Evolutionary conservation across 1,140 invertebrate genomes (phyloP), one percentile per base, ranked within the genome.

Genomic region (Ips typographus): DNA sequence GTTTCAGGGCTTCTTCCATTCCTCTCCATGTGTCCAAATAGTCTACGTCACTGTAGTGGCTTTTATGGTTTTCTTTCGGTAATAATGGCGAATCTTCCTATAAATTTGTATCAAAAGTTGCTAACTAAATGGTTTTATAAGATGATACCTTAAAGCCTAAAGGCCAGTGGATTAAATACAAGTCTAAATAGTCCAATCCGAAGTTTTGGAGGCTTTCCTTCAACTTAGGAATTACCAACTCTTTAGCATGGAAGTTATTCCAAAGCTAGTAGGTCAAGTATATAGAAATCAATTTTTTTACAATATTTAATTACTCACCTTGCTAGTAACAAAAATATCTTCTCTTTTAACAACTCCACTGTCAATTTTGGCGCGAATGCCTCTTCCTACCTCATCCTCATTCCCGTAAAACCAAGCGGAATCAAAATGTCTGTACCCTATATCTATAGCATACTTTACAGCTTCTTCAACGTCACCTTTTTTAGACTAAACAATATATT

Each of bases 361-460:
- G 1, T 82, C 77, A 60, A 98, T 89, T 77, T 92, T 90, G 22
- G 87, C 83, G 42, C 52, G 40, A 40, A 98, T 81, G 1, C 89
- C 94, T 57, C 79, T 77, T 0, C 95, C 95, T 53, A 98, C 87
- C 81, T 95, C 91, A 22, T 82, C 77, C 80, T 98, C 95, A 74
- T 94, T 96, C 64, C 84, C 83, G 80, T 97, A 98, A 75, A 89
- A 86, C 62, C 84, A 85, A 42, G 95, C 95, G 77, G 93, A 94
- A 79, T 98, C 95, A 71, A 98, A 88, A 77, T 94, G 94, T 6
- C 95, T 83, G 81, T 98, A 98, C 2, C 95, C 95, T 52, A 84
- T 81, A 70, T 91, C 87, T 66, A 97, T 91, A 1, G 95, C 94
- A 70, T 80, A 76, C 66, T 82, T 83, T 0, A 92, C 85, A 38